Evolutionary conservation across 2,888 invertebrate genomes (phyloP).

Genomic region (Nemurella pictetii): DNA sequence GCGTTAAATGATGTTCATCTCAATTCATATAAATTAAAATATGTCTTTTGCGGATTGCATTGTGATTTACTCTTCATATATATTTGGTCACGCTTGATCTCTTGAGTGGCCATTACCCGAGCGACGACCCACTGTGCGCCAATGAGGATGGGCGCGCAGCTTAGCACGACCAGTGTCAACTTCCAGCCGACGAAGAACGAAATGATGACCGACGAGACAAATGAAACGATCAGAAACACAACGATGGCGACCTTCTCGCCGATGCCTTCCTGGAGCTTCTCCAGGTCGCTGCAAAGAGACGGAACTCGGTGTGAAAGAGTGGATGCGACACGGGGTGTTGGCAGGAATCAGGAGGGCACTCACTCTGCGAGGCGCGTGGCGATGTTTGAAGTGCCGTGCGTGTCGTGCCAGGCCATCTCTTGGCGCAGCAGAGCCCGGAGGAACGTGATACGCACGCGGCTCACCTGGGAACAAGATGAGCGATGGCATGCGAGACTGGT

Average conservation of each 20-base stretch:
- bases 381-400: slow-evolving; percentile 51
- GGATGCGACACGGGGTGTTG: too few species aligned
- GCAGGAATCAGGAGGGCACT: too few species aligned
- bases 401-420: slow-evolving; percentile 54
- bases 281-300: slow-evolving; percentile 44
- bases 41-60: too few species aligned
- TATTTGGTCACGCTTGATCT: too few species aligned
- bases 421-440: slow-evolving; percentile 52
- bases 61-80: too few species aligned
- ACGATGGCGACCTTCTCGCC: slow-evolving; percentile 55
- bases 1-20: too few species aligned
- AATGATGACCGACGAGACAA: slow-evolving; percentile 51
- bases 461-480: slow-evolving; percentile 48
- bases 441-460: slow-evolving; percentile 52
- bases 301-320: too few species aligned
- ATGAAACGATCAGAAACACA: slow-evolving; percentile 51
- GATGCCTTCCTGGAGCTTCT: slow-evolving; percentile 53
- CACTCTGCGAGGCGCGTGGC: slow-evolving; percentile 53
- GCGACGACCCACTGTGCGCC: slow-evolving; percentile 51
- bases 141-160: slow-evolving; percentile 52
- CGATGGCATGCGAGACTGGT: too few species aligned
- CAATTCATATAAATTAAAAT: too few species aligned
- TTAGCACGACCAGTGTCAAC: slow-evolving; percentile 54
- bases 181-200: slow-evolving; percentile 56
- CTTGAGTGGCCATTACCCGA: slow-evolving; percentile 47